Conservation (phyloP, 2,888 invertebrate species). For the Bombylius discolor region DNA sequence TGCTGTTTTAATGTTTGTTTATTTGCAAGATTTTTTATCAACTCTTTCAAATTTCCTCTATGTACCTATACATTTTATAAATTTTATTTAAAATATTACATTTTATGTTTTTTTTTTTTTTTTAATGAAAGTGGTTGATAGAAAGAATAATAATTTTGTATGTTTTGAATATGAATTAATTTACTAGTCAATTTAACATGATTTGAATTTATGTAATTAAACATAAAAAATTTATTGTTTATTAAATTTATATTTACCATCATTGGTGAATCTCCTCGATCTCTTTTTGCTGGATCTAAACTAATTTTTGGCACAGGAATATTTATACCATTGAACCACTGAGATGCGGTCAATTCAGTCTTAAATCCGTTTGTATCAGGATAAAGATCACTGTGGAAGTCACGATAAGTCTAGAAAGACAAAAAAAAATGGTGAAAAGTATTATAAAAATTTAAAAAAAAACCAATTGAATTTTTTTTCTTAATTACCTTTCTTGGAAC, state of each 20-base stretch:
- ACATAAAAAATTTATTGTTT: too few species aligned
- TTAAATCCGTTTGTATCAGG: conserved; percentile 77
- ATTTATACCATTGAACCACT: conserved; percentile 72
- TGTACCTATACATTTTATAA: conserved; percentile 24
- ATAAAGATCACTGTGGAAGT: conserved; percentile 88
- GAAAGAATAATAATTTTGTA: too few species aligned
- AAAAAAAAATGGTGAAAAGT: background rate
- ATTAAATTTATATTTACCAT: conserved; percentile 37
- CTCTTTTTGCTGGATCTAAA: conserved; percentile 64
- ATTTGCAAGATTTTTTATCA: conserved; percentile 33
- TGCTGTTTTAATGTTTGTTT: conserved; percentile 17
- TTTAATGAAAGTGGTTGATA: too few species aligned
- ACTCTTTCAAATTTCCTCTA: conserved; percentile 33
- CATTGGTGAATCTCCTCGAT: conserved; percentile 46
- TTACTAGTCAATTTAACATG: too few species aligned
- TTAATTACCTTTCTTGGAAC: conserved; percentile 70
- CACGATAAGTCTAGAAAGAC: conserved; percentile 62
- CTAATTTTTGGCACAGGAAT: conserved; percentile 67
- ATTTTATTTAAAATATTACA: too few species aligned
- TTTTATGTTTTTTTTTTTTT: too few species aligned
- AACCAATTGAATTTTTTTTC: background rate
- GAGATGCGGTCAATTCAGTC: conserved; percentile 63
- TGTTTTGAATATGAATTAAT: too few species aligned
- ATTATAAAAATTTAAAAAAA: background rate
- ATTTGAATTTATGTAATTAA: too few species aligned